phyloP scores from a whole-genome alignment of 1,140 invertebrate species.

The Papilio glaucus region DNA sequence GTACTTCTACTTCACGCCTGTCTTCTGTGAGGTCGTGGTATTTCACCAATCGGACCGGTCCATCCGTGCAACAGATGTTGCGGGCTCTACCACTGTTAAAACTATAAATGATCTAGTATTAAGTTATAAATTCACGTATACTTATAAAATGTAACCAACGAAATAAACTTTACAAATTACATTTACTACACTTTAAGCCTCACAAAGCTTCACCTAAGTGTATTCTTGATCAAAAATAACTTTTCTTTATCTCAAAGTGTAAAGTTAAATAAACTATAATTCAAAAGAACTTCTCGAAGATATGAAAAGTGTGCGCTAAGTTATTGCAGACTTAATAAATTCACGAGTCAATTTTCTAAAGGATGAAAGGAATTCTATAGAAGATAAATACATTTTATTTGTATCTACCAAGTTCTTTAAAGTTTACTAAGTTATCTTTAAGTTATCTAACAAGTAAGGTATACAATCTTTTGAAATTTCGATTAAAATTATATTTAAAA shows the following conservation, averaged over 20 bases:
- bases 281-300: slow-evolving; percentile 6
- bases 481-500: too few relatives aligned
- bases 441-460: too few relatives aligned
- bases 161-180: neutral
- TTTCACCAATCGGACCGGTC: too few relatives aligned
- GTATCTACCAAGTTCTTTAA: neutral
- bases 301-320: neutral
- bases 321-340: neutral
- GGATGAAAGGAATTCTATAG: neutral
- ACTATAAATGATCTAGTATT: too few relatives aligned
- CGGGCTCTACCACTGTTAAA: too few relatives aligned
- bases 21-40: too few relatives aligned
- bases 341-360: slow-evolving; percentile 3
- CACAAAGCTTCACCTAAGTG: neutral
- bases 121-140: too few relatives aligned
- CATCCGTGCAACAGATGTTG: too few relatives aligned
- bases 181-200: neutral
- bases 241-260: slow-evolving; percentile 11
- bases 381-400: slow-evolving; percentile 17
- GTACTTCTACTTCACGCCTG: too few relatives aligned
- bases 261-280: slow-evolving; percentile 11
- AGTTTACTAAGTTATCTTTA: neutral
- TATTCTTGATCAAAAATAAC: neutral
- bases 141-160: too few relatives aligned
- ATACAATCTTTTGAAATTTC: too few relatives aligned